phyloP scores from a whole-genome alignment of 2,888 invertebrate species.

The Eupithecia pulchellata region DNA sequence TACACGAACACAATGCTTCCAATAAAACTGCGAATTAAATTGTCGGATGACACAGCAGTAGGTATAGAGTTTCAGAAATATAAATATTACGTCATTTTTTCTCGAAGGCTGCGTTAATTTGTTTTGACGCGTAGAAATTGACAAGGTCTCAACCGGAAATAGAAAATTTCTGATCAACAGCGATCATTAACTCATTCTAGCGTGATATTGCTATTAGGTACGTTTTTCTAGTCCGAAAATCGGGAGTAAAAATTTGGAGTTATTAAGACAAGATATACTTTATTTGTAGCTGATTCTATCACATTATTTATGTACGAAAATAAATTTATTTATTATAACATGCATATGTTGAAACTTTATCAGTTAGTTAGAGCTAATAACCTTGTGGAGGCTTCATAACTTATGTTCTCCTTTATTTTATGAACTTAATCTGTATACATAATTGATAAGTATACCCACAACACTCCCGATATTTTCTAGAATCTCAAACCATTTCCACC shows the following conservation, averaged over 20 bases:
- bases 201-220: conserved; percentile 38
- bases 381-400: neutral
- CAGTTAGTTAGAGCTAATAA: neutral
- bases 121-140: neutral
- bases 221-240: neutral
- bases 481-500: neutral
- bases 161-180: conserved; percentile 38
- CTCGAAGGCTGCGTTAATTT: neutral
- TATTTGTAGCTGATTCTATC: too few species aligned
- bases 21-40: conserved; percentile 34
- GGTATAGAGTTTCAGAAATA: neutral
- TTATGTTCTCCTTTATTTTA: neutral
- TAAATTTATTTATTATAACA: too few species aligned
- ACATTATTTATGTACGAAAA: too few species aligned
- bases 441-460: too few species aligned
- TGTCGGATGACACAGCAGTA: conserved; percentile 41
- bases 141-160: conserved; percentile 39
- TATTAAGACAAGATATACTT: too few species aligned
- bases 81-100: neutral
- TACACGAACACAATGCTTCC: conserved; percentile 29
- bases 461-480: neutral
- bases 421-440: neutral
- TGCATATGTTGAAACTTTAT: too few species aligned
- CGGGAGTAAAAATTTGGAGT: neutral
- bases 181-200: conserved; percentile 36